phyloP scores from a whole-genome alignment of 2,888 invertebrate species.

The Lithophane socia region DNA sequence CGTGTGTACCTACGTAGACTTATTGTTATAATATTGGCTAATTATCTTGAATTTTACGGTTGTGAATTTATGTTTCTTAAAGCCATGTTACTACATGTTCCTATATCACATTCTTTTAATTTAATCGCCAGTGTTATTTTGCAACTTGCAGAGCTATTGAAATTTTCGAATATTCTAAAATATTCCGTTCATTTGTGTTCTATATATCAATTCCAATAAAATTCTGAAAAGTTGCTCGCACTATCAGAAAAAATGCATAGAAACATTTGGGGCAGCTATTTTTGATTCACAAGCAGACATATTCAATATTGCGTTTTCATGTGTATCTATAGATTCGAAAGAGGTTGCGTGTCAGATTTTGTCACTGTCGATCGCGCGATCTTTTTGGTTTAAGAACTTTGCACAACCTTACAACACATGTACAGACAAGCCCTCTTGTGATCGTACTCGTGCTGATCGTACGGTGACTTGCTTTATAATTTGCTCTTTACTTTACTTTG shows the following conservation, averaged over 20 bases:
- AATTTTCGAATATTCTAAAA: background rate
- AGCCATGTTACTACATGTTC: background rate
- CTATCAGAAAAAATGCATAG: constrained; percentile 34
- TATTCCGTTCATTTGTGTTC: background rate
- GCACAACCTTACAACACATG: constrained; percentile 62
- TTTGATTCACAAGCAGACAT: constrained; percentile 39
- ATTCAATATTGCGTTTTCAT: constrained; percentile 49
- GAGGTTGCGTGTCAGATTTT: constrained; percentile 63
- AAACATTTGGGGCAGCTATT: constrained; percentile 56
- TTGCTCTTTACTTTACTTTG: constrained; percentile 61
- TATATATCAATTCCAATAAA: constrained; percentile 3
- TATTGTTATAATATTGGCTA: constrained; percentile 50
- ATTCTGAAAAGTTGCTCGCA: background rate
- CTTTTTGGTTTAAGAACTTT: constrained; percentile 58
- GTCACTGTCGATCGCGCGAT: constrained; percentile 62
- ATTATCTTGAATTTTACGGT: constrained; percentile 31
- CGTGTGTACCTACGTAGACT: constrained; percentile 30
- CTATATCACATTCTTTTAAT: background rate
- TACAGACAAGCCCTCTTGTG: constrained; percentile 45
- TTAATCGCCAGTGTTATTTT: background rate
- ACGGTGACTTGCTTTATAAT: constrained; percentile 58
- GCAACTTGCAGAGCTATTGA: background rate
- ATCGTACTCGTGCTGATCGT: constrained; percentile 50
- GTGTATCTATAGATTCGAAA: constrained; percentile 52
- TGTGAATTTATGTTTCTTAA: constrained; percentile 3